Percentiles rank a stretch among this genome's conserved stretches.
Conservation (phyloP, 37 sponge, comb jelly and placozoan genomes). For the Tethya wilhelma region DNA sequence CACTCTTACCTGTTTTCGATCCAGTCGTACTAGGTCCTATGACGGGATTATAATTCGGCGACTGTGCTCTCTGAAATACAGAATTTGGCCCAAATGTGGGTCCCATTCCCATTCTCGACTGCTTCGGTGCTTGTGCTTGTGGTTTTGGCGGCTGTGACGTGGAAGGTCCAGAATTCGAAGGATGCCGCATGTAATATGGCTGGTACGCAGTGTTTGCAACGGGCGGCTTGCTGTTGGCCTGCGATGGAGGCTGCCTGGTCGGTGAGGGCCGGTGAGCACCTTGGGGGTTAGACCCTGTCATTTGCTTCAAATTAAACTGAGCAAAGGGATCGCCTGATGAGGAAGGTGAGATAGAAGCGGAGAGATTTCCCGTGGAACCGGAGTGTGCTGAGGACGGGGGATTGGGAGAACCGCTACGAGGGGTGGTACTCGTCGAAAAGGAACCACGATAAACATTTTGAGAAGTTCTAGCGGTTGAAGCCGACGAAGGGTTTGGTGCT, state of each 20-base stretch:
- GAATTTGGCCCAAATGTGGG: not conserved
- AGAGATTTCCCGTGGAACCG: slow-evolving; percentile 2
- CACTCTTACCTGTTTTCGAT: too few species aligned
- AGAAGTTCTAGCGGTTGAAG: too few species aligned
- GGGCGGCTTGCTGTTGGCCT: not conserved
- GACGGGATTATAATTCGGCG: slow-evolving; percentile 19
- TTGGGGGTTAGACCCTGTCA: not conserved
- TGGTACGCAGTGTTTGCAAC: slow-evolving; percentile 3
- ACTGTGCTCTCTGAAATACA: slow-evolving; percentile 14
- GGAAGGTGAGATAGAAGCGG: too few species aligned
- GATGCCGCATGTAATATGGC: slow-evolving; percentile 19
- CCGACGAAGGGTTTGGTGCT: too few species aligned
- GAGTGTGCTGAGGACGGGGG: not conserved
- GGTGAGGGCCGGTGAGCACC: too few species aligned
- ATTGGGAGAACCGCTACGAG: slow-evolving; percentile 6
- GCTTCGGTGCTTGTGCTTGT: not conserved
- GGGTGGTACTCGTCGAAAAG: not conserved
- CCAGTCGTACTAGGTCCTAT: too few species aligned
- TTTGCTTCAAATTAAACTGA: slow-evolving; percentile 14
- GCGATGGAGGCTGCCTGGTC: not conserved
- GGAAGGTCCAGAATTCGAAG: not conserved
- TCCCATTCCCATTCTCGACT: not conserved
- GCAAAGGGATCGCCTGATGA: slow-evolving; percentile 38
- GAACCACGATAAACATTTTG: too few species aligned
- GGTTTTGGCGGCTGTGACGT: not conserved